Percentiles rank a stretch among this genome's conserved stretches.
Conservation (phyloP, 2,888 invertebrate genomes). For the Tillus elongatus region DNA sequence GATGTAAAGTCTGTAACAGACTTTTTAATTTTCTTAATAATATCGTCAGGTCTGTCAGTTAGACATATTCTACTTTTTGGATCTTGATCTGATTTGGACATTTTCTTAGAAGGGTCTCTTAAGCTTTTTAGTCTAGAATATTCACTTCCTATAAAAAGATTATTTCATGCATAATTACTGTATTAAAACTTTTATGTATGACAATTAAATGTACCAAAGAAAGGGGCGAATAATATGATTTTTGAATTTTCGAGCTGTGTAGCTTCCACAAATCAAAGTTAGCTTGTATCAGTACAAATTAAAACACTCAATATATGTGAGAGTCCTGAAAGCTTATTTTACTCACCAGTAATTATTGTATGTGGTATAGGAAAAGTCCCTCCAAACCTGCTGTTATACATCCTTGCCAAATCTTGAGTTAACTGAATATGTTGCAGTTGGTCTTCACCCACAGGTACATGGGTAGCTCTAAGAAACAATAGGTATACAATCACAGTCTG, state of each 20-base stretch:
- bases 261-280: no score
- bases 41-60: slow-evolving; percentile 61
- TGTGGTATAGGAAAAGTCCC: slow-evolving; percentile 69
- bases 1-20: slow-evolving; percentile 86
- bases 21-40: slow-evolving; percentile 69
- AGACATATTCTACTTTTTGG: slow-evolving; percentile 70
- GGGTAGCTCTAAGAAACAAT: slow-evolving; percentile 58
- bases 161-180: no score
- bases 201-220: no score
- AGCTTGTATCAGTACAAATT: no score
- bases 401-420: slow-evolving; percentile 66
- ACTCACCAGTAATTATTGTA: slow-evolving; percentile 52
- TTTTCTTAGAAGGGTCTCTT: slow-evolving; percentile 81
- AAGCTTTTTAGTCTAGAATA: slow-evolving; percentile 68
- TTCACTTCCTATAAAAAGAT: slow-evolving; percentile 44
- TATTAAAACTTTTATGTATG: no score
- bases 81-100: slow-evolving; percentile 93
- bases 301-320: no score
- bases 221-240: no score
- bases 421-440: slow-evolving; percentile 84
- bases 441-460: slow-evolving; percentile 93
- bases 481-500: slow-evolving; percentile 5
- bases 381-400: slow-evolving; percentile 73
- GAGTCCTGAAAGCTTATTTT: background rate
- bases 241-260: no score